Evolutionary conservation across 2,797 vertebrate species (phyloP).

Genomic region (Pseudotriccus pelzelni): DNA sequence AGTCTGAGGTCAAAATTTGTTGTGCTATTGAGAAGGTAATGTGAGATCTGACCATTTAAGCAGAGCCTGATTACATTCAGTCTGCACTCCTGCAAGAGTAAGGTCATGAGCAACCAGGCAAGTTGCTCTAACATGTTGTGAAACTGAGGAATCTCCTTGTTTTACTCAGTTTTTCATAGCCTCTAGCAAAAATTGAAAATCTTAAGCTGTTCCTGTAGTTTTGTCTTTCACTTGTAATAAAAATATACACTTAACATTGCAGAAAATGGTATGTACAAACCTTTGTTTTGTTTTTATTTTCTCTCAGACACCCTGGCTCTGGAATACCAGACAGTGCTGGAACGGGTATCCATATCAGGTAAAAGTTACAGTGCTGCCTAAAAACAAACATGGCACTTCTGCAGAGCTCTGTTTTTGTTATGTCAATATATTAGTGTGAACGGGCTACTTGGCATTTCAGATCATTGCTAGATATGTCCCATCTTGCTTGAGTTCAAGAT

Average conservation of each 20-base stretch:
- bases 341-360: constrained; percentile 98
- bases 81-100: not conserved
- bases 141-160: not conserved
- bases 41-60: not conserved
- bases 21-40: not conserved
- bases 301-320: constrained; percentile 90
- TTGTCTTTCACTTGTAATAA: not conserved
- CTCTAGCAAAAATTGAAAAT: not conserved
- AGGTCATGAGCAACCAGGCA: not conserved
- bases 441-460: not conserved
- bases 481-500: not conserved
- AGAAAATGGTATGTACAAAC: not conserved
- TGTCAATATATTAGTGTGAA: not conserved
- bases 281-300: not conserved
- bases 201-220: not conserved
- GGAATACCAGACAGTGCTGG: constrained; percentile 98
- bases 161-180: not conserved
- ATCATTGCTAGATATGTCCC: not conserved
- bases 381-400: not conserved
- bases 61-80: not conserved
- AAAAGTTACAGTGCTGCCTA: constrained; percentile 56
- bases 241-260: not conserved
- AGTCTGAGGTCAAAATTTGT: not conserved
- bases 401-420: not conserved
- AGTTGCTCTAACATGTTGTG: not conserved